Base-by-base conservation (phyloP, 2,888 invertebrate species). In the Lacanobia wlatinum region DNA sequence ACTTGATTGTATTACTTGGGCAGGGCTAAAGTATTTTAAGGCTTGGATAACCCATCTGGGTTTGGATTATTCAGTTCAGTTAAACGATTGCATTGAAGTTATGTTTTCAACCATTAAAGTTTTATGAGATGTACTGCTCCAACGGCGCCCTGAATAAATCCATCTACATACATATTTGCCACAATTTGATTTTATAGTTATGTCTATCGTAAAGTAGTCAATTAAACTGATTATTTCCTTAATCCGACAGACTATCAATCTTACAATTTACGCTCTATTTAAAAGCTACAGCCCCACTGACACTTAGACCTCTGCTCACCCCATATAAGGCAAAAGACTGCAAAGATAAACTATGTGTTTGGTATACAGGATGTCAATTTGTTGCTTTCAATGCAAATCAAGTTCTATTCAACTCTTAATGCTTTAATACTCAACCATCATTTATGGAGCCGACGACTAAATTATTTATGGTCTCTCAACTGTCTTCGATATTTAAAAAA, bases 351-450 rank as follows among this genome's bases (percentile, higher is more conserved):
- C 55, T 79, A 68, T 73, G 67, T 71, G 40, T 70, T 70, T 55
- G 59, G 71, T 67, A 50, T 34, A 69, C 70, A 65, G 34, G 34
- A 68, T 75, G 80, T 73, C 76, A 83, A 84, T 83, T 85, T 72
- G 77, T 83, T 84, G 58, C 76, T 73, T 83, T 84, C 78, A 76
- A 80, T 73, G 71, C 80, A 83, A 84, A 84, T 84, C 84, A 85
- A 69, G 74, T 28, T 76, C 63, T 65, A 83, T 83, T 80, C 60
- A 76, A 69, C 59, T 28, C 63, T 52, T 64, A 76, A 80, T 76
- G 73, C 69, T 62, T 70, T 74, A 73, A 66, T 69, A 64, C 53
- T 62, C 59, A 52, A 50, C 53, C 62, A 68, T 79, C 69, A 80
- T 83, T 74, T 85, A 85, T 68, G 61, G 77, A 62, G 40, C 52